Base-by-base conservation (phyloP, 2,113 vertebrate genomes). In the Orycteropus afer region DNA sequence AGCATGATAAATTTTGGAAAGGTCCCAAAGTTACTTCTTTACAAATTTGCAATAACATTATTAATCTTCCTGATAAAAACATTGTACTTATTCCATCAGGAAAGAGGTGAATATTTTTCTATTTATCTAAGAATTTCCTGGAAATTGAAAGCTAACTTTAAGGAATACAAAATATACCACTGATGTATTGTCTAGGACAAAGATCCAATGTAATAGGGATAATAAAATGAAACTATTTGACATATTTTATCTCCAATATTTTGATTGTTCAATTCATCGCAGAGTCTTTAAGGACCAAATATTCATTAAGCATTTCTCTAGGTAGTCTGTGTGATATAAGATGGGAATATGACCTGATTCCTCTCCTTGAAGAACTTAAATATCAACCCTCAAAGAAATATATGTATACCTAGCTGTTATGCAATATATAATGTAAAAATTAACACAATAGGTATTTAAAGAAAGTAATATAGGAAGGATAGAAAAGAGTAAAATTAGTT, bases 11-110 rank as follows among this genome's bases (percentile, higher is more conserved):
- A 96, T 90, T 93, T 94, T 84, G 91, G 83, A 53, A 92, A 94
- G 81, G 29, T 93, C 96, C 51, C 59, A 57, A 93, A 90, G 73
- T 83, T 87, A 32, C 47, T 90, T 88, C 73, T 92, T 95, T 89
- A 32, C 51, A 94, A 89, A 78, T 89, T 78, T 74, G 6, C 93
- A 94, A 86, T 89, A 40, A 83, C 3, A 71, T 91, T 90, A 95
- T 89, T 97, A 92, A 95, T 91, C 77, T 96, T 93, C 76, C 69
- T 86, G 93, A 96, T 97, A 93, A 95, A 86, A 8, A 27, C 22
- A 83, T 95, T 87, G 34, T 92, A 92, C 95, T 86, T 90, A 95
- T 97, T 93, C 61, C 47, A 95, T 84, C 85, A 95, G 61, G 55
- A 42, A 78, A 89, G 93, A 89, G 79, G 59, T 84, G n/a, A 86